Percentiles rank a stretch among this genome's conserved stretches.
These are phyloP conservation scores for Spondyliosoma cantharus DNA, from an alignment of 2,797 vertebrate species.

Conservation along the genomic window DNA sequence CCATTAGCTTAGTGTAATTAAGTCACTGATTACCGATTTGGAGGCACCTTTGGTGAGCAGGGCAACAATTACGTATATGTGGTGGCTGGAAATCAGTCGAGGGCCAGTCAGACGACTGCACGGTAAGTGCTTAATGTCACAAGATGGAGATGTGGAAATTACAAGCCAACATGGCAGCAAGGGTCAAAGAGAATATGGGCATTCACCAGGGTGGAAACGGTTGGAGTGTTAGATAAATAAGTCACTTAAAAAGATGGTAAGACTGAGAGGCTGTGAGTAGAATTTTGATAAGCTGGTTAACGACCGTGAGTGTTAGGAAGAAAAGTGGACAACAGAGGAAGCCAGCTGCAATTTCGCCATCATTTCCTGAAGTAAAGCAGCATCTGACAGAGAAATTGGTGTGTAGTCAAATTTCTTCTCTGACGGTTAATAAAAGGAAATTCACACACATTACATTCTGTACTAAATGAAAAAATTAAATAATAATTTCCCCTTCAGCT, in stretches of 20 bases:
- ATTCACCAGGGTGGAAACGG: conserved; percentile 28
- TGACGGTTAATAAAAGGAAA: conserved; percentile 15
- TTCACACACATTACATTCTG: not conserved
- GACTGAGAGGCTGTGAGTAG: conserved; percentile 13
- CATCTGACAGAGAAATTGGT: conserved; percentile 31
- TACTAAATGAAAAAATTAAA: not conserved
- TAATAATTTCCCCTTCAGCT: conserved; percentile 7
- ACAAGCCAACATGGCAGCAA: conserved; percentile 23
- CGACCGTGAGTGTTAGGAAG: conserved; percentile 3
- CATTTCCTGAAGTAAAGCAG: conserved; percentile 38
- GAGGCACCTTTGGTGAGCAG: conserved; percentile 56
- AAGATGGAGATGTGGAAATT: conserved; percentile 37
- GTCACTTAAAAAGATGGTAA: conserved; percentile 47
- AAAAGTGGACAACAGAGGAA: conserved; percentile 20
- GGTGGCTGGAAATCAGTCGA: conserved; percentile 49
- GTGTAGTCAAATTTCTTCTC: conserved; percentile 19
- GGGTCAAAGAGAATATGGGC: conserved; percentile 37
- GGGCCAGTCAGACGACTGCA: conserved; percentile 29
- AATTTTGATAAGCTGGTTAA: conserved; percentile 31
- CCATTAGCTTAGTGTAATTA: conserved; percentile 72
- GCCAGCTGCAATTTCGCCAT: conserved; percentile 38
- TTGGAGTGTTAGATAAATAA: conserved; percentile 54
- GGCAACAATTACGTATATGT: conserved; percentile 65
- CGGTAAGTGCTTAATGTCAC: conserved; percentile 63
- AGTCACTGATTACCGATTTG: conserved; percentile 64